Evolutionary conservation across 92 coral and sea anemone species (phyloP).

Genomic region (Parazoanthus swiftii): DNA sequence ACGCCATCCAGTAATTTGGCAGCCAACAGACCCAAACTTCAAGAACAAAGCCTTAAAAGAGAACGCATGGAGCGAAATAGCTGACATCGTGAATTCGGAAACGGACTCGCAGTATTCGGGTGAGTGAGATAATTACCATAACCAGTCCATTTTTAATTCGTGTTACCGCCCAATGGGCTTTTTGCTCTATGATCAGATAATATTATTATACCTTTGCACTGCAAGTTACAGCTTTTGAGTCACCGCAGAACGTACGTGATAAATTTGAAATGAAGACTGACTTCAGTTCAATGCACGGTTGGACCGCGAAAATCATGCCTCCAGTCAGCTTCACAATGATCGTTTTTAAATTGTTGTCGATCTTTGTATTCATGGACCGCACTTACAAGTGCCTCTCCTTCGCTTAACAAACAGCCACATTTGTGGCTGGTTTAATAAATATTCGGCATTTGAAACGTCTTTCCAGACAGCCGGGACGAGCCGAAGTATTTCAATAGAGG

Average conservation of each 20-base stretch:
- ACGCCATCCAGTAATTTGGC: constrained; percentile 44
- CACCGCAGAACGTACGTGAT: background rate
- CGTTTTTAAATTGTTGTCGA: too few species aligned
- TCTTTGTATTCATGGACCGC: too few species aligned
- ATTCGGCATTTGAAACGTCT: too few species aligned
- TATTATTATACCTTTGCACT: background rate
- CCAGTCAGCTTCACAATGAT: too few species aligned
- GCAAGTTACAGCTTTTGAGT: background rate
- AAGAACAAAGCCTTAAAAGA: constrained; percentile 48
- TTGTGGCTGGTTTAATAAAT: too few species aligned
- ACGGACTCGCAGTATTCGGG: constrained; percentile 42
- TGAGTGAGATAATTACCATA: background rate
- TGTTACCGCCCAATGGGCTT: background rate
- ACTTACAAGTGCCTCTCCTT: too few species aligned
- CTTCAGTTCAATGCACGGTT: too few species aligned
- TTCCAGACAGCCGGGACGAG: too few species aligned
- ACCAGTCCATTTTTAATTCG: background rate
- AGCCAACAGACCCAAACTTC: constrained; percentile 45
- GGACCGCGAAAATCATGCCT: too few species aligned
- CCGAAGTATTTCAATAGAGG: too few species aligned
- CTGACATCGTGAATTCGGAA: constrained; percentile 40
- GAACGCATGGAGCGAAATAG: constrained; percentile 46
- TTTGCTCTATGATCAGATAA: background rate
- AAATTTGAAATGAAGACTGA: background rate
- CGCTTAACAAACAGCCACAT: too few species aligned